Evolutionary conservation across 1,140 invertebrate species (phyloP).

Genomic region (Agraylea sexmaculata): DNA sequence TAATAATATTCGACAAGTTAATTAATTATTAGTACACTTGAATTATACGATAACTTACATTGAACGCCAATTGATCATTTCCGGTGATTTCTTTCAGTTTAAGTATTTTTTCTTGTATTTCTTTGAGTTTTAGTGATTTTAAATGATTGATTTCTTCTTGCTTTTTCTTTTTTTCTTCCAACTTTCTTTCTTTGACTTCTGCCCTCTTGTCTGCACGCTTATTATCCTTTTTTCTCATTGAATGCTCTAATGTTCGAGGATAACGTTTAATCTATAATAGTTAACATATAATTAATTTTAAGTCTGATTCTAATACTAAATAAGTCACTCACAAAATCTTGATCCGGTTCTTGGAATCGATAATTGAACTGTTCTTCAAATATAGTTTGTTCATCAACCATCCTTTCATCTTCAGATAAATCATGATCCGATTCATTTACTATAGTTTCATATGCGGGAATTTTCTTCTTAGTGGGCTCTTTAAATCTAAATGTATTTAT

Average conservation of each 20-base stretch:
- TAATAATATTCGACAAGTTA: conserved; percentile 20
- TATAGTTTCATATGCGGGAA: conserved; percentile 58
- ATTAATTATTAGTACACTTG: too few relatives aligned
- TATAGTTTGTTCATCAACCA: conserved; percentile 69
- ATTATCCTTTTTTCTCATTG: conserved; percentile 69
- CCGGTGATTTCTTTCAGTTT: conserved; percentile 86
- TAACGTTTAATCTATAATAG: conserved; percentile 66
- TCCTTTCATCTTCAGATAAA: conserved; percentile 71
- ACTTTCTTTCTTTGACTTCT: conserved; percentile 65
- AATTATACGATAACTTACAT: conserved; percentile 31
- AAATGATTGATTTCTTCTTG: conserved; percentile 77
- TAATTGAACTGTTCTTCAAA: conserved; percentile 96
- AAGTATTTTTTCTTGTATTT: conserved; percentile 81
- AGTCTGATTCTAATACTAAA: conserved; percentile 1
- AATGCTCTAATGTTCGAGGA: conserved; percentile 77
- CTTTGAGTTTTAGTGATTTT: conserved; percentile 78
- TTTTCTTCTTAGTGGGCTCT: conserved; percentile 46
- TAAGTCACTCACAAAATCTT: conserved; percentile 66
- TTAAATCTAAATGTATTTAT: conserved; percentile 45
- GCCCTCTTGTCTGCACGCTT: conserved; percentile 65
- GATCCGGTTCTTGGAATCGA: conserved; percentile 91
- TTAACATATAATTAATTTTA: conserved; percentile 13
- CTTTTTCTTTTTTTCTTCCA: conserved; percentile 69
- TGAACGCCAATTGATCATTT: conserved; percentile 50
- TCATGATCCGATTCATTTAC: conserved; percentile 54